Conservation (phyloP, 2,113 vertebrate genomes). For the Chloropsis hardwickii region DNA sequence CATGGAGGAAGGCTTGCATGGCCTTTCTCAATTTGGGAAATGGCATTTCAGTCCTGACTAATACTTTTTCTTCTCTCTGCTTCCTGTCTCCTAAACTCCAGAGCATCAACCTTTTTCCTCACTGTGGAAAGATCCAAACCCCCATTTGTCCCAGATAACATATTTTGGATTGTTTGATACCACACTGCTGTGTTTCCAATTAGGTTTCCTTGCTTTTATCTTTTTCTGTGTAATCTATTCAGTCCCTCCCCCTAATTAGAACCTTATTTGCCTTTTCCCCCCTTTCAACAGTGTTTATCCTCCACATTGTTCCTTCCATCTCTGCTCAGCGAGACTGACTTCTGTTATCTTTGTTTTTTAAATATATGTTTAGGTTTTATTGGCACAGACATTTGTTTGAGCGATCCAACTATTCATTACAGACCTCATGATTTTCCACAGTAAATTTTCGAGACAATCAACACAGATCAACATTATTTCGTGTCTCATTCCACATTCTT, state of each 20-base stretch:
- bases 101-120: constrained; percentile 38
- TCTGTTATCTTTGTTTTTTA: constrained; percentile 67
- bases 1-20: accelerated
- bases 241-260: constrained; percentile 68
- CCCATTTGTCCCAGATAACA: constrained; percentile 13
- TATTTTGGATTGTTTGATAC: constrained; percentile 23
- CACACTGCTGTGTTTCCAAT: constrained; percentile 60
- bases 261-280: constrained; percentile 50
- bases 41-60: not conserved
- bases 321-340: constrained; percentile 43
- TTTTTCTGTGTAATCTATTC: constrained; percentile 43
- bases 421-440: constrained; percentile 56
- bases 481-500: constrained; percentile 45
- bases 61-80: not conserved
- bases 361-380: constrained; percentile 58
- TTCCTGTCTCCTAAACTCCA: constrained; percentile 22
- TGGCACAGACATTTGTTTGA: constrained; percentile 5
- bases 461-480: constrained; percentile 33
- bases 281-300: constrained; percentile 42
- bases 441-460: constrained; percentile 69
- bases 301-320: constrained; percentile 35
- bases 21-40: not conserved
- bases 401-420: constrained; percentile 54
- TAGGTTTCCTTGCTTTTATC: constrained; percentile 63
- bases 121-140: not conserved